phyloP scores from a whole-genome alignment of 2,113 vertebrate genomes.

The Apistogramma diplotaenia region DNA sequence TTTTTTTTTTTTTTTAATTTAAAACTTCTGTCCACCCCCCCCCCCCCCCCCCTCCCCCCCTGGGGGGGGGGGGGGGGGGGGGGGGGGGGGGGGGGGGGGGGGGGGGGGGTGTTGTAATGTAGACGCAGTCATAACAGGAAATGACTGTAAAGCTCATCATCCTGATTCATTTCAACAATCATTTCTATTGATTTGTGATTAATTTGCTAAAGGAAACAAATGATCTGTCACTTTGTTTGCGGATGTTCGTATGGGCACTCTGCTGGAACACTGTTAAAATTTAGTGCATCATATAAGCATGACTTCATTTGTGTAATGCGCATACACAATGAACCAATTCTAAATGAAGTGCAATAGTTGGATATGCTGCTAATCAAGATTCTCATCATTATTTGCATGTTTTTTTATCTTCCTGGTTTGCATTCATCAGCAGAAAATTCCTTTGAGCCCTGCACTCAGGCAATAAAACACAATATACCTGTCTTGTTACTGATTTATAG shows the following conservation, averaged over 20 bases:
- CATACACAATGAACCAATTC: not conserved
- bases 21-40: too few relatives aligned
- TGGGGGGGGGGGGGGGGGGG: too few relatives aligned
- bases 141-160: constrained; percentile 45
- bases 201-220: not conserved
- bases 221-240: not conserved
- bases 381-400: constrained; percentile 24
- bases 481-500: not conserved
- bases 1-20: too few relatives aligned
- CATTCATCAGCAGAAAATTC: not conserved
- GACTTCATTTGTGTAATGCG: constrained; percentile 6
- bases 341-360: not conserved
- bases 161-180: constrained; percentile 26
- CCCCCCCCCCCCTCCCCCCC: not conserved
- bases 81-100: not conserved
- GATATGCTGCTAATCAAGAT: constrained; percentile 26
- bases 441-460: not conserved
- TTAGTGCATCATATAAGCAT: constrained; percentile 8
- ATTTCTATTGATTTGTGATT: not conserved
- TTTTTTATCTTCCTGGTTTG: constrained; percentile 26
- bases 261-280: not conserved
- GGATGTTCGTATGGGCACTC: not conserved
- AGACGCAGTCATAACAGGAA: constrained; percentile 48
- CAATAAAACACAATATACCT: not conserved
- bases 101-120: constrained; percentile 22